Conservation (phyloP, 2,797 vertebrate species). For the Lepus oiostolus region DNA sequence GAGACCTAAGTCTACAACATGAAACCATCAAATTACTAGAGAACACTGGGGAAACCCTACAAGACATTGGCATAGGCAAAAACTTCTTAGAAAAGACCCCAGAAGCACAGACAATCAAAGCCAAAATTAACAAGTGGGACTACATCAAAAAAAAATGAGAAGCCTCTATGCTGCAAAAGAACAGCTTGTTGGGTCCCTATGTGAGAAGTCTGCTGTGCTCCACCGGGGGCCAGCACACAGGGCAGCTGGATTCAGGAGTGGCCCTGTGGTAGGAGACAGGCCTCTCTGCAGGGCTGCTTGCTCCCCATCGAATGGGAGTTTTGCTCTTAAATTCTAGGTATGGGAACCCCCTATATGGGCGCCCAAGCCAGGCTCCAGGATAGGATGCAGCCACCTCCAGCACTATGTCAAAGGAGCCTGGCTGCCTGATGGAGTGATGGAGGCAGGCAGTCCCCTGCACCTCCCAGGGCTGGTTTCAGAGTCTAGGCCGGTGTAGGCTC, state of each 20-base stretch:
- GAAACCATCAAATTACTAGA: too few species aligned
- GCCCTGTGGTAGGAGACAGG: not conserved
- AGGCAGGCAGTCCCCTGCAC: too few species aligned
- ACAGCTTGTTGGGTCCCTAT: not conserved
- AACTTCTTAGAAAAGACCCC: too few species aligned
- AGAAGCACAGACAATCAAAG: too few species aligned
- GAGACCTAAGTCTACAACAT: too few species aligned
- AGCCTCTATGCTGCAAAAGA: too few species aligned
- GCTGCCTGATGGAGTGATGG: not conserved
- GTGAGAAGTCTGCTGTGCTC: not conserved
- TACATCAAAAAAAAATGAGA: too few species aligned
- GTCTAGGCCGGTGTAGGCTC: not conserved
- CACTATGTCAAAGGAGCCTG: not conserved
- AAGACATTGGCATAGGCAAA: too few species aligned
- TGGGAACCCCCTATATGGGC: not conserved
- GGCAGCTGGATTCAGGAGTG: not conserved
- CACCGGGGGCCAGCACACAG: not conserved
- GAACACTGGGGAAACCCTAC: too few species aligned
- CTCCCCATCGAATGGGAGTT: not conserved
- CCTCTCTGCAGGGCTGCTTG: not conserved
- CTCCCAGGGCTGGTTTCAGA: too few species aligned
- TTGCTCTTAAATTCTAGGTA: not conserved
- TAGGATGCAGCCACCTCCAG: fast-evolving
- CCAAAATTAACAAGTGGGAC: too few species aligned
- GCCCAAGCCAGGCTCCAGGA: not conserved